Conservation (phyloP, 2,797 vertebrate genomes). For the Argyrosomus regius region DNA sequence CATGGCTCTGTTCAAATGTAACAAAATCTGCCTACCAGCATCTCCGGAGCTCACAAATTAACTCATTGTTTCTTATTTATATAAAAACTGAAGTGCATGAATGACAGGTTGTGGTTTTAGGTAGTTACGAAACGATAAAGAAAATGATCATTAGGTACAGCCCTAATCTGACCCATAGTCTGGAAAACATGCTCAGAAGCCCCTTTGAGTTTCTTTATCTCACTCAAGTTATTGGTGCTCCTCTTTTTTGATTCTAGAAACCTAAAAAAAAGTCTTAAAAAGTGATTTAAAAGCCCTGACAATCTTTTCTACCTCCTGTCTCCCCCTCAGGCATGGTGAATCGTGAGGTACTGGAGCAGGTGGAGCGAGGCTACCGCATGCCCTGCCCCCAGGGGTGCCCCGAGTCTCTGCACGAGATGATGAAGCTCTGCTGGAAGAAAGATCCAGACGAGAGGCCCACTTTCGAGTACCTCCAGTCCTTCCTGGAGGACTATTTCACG, state of each 20-base stretch:
- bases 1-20: not conserved
- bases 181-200: not conserved
- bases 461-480: constrained; percentile 97
- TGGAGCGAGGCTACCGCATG: constrained; percentile 96
- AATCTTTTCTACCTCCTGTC: not conserved
- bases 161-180: not conserved
- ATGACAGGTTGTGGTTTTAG: not conserved
- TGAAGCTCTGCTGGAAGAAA: constrained; percentile 98
- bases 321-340: constrained; percentile 93
- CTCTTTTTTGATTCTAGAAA: not conserved
- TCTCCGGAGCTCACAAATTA: not conserved
- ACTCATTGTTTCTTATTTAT: not conserved
- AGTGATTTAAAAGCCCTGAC: not conserved
- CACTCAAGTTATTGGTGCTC: not conserved
- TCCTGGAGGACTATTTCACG: constrained; percentile 98
- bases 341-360: constrained; percentile 95
- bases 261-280: not conserved
- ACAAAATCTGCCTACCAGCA: not conserved
- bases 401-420: constrained; percentile 95
- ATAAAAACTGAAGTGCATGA: too few species aligned
- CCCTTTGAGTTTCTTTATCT: not conserved
- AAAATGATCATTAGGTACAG: not conserved
- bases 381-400: constrained; percentile 96
- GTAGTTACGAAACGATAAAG: not conserved
- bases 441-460: constrained; percentile 97